Conservation (phyloP, 2,797 vertebrate genomes). For the Pipistrellus pipistrellus region DNA sequence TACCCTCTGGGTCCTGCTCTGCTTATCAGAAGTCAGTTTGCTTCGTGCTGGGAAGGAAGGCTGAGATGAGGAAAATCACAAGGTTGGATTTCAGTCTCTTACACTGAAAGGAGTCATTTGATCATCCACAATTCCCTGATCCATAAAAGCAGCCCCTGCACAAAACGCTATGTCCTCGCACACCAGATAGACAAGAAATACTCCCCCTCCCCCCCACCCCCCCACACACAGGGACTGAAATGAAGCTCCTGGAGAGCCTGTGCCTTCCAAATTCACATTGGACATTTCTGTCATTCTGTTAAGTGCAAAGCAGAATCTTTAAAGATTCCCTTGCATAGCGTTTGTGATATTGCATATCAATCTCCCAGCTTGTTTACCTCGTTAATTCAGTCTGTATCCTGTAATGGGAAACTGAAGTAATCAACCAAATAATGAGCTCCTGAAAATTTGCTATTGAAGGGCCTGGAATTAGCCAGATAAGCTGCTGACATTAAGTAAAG, state of each 20-base stretch:
- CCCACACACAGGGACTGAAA: not conserved
- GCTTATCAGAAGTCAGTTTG: constrained; percentile 18
- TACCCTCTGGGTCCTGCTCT: not conserved
- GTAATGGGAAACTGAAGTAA: constrained; percentile 29
- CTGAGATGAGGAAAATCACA: not conserved
- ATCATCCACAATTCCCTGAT: not conserved
- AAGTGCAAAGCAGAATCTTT: not conserved
- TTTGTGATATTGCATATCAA: not conserved
- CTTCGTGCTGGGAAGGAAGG: not conserved
- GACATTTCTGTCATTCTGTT: not conserved
- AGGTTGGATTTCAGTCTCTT: not conserved
- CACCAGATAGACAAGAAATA: not conserved
- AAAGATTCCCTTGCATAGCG: not conserved
- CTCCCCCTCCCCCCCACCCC: too few relatives aligned
- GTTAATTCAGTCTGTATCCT: constrained; percentile 10
- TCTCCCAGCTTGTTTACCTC: constrained; percentile 27
- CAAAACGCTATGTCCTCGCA: not conserved
- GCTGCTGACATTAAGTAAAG: not conserved
- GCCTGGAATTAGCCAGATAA: constrained; percentile 29
- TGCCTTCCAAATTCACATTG: not conserved
- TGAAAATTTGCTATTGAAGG: not conserved
- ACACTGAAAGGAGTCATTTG: constrained; percentile 21
- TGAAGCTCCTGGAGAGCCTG: not conserved
- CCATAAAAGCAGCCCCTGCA: not conserved
- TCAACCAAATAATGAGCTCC: constrained; percentile 58